Base-by-base conservation (phyloP, 1,140 invertebrate species). In the Drosophila trapezifrons region DNA sequence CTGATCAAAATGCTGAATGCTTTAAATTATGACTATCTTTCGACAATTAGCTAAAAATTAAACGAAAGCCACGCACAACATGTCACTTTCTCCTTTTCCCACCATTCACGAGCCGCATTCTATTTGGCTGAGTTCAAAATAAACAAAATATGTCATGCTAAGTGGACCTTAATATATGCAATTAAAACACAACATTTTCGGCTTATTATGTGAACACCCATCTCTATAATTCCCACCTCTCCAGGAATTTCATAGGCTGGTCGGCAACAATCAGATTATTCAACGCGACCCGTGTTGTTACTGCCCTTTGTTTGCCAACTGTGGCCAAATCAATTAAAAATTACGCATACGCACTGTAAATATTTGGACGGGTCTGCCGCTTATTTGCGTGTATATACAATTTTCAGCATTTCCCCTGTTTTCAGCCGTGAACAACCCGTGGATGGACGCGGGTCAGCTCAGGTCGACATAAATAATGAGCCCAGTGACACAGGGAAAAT, bases 251-350 rank as follows among this genome's bases (percentile, higher is more conserved):
- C 58, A 29, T 20, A 45, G 42, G 38, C 38, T n/a, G 25, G 27
- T 38, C n/a, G 38, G 25, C 52, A 37, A 55, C 54, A 76, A 63
- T 17, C 45, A 40, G 47, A 27, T 60, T 72, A 46, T 45, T 51
- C 32, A 65, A 73, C 54, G 59, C 51, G 75, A 66, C 76, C 66
- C 57, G 29, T 54, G 72, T 38, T 58, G 37, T 54, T 54, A 46
- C 69, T 78, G 70, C 60, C 43, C 40, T n/a, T 66, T 76, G 70
- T 86, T 85, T 86, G 86, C 75, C 60, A 74, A 65, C 37, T 89
- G 79, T 54, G 79, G 76, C 67, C 83, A 86, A 86, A 87, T 86
- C 83, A 86, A 86, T 86, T 89, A 87, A 89, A 87, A 87, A 87
- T 87, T 87, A 89, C 79, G 84, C 72, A 87, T 87, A 87, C 83